Conservation (phyloP, 2,113 vertebrate genomes). For the Siphamia tubifer region DNA sequence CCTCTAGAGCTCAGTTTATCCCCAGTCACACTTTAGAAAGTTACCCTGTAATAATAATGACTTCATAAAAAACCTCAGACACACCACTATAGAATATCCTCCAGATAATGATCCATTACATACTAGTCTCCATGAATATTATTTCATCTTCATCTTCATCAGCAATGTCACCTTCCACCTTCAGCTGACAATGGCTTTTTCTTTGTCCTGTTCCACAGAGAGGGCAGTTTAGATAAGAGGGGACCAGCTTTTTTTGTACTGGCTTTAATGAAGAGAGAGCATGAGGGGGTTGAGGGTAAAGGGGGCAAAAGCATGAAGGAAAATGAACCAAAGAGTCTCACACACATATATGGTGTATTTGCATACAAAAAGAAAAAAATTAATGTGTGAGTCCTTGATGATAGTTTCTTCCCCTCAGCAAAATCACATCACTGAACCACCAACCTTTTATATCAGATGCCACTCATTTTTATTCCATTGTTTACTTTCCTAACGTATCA, state of each 20-base stretch:
- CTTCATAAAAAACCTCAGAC: neutral
- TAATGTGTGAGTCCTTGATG: neutral
- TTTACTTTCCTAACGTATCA: too few relatives aligned
- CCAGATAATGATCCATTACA: conserved; percentile 1
- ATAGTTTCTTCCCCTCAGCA: conserved; percentile 2
- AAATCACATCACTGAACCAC: neutral
- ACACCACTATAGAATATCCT: too few relatives aligned
- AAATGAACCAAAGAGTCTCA: neutral
- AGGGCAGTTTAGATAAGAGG: neutral
- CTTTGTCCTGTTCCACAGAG: neutral
- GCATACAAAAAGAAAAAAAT: neutral
- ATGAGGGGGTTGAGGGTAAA: neutral
- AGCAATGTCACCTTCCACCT: conserved; percentile 22
- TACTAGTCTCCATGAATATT: neutral
- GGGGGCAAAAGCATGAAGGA: neutral
- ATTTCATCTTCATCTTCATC: neutral
- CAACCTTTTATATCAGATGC: neutral
- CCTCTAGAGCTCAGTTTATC: too few relatives aligned
- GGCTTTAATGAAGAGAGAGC: neutral
- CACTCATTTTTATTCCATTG: neutral
- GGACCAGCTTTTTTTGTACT: neutral
- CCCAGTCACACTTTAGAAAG: neutral
- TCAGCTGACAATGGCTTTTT: conserved; percentile 3
- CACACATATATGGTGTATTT: neutral
- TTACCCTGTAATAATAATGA: too few relatives aligned